Evolutionary conservation across 2,113 vertebrate species (phyloP).

Genomic region (Glareola pratincola): DNA sequence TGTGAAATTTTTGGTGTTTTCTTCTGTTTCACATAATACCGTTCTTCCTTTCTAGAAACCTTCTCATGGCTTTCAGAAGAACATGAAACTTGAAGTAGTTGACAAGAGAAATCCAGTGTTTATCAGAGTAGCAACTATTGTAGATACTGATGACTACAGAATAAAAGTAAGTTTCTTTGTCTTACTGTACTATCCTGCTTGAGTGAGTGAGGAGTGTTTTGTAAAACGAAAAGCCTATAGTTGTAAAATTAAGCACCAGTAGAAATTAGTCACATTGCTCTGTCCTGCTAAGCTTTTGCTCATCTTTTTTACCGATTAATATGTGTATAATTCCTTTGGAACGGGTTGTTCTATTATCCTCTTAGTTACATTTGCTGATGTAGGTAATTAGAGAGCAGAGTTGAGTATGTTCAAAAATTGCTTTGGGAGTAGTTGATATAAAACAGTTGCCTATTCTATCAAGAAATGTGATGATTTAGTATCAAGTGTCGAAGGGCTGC

Average conservation of each 20-base stretch:
- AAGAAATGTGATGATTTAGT: neutral
- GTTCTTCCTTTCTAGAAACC: slow-evolving; percentile 74
- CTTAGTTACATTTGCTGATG: neutral
- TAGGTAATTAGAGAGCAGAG: neutral
- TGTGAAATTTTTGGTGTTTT: neutral
- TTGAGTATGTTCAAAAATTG: neutral
- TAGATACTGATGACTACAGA: slow-evolving; percentile 83
- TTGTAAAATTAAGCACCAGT: neutral
- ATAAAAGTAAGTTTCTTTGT: slow-evolving; percentile 76
- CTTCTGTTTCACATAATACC: neutral
- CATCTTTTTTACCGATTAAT: neutral
- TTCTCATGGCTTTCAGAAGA: slow-evolving; percentile 83
- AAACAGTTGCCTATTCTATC: neutral
- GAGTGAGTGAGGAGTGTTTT: neutral
- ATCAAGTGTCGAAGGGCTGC: neutral
- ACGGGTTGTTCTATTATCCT: neutral
- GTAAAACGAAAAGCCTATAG: neutral
- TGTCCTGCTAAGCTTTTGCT: neutral
- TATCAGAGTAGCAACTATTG: slow-evolving; percentile 81
- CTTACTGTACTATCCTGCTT: neutral
- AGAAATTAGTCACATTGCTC: neutral
- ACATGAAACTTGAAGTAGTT: slow-evolving; percentile 84
- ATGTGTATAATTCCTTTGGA: neutral
- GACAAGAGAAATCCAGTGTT: slow-evolving; percentile 85
- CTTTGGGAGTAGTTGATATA: neutral